Conservation (phyloP, 2,113 vertebrate genomes). For the Hoplias malabaricus region DNA sequence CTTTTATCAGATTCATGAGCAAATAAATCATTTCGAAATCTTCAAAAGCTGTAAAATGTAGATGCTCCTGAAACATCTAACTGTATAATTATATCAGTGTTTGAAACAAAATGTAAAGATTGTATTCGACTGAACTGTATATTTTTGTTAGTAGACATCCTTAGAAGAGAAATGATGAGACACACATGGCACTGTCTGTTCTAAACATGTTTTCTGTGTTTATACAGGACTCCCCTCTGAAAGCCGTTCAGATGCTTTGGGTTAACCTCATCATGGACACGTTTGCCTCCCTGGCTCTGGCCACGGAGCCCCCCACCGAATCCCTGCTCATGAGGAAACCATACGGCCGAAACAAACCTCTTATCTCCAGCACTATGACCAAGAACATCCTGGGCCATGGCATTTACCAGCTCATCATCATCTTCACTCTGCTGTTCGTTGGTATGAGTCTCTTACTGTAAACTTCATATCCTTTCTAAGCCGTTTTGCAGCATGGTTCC, state of each 20-base stretch:
- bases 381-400: conserved; percentile 96
- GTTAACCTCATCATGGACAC: conserved; percentile 98
- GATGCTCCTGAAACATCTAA: too few species aligned
- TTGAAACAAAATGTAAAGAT: too few species aligned
- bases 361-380: conserved; percentile 97
- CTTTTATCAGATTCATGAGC: too few species aligned
- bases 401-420: conserved; percentile 90
- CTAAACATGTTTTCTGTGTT: background rate
- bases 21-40: too few species aligned
- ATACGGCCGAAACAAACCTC: conserved; percentile 93
- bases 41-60: too few species aligned
- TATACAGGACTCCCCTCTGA: conserved; percentile 89
- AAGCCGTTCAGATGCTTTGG: conserved; percentile 98
- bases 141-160: too few species aligned
- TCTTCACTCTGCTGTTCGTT: conserved; percentile 91
- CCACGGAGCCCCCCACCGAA: conserved; percentile 92
- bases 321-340: conserved; percentile 86
- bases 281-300: conserved; percentile 91
- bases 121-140: too few species aligned
- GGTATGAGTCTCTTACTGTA: conserved; percentile 64
- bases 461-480: background rate
- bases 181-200: background rate
- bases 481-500: too few species aligned
- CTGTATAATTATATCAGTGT: too few species aligned
- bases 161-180: background rate